Conservation (phyloP, 1,140 invertebrate species). For the Neodiprion pinetum region DNA sequence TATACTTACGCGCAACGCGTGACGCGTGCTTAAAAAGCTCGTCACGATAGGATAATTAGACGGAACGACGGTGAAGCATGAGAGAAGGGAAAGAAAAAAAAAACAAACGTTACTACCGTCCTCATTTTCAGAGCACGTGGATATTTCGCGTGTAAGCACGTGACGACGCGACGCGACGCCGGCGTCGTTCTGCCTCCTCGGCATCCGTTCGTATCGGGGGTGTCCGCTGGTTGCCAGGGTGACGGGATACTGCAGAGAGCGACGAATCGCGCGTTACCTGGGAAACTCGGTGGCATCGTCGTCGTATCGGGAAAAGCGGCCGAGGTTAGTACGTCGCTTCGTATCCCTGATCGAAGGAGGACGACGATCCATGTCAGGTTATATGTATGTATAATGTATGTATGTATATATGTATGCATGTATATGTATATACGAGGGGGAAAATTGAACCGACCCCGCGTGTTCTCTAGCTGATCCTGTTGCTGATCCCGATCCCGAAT, state of each 20-base stretch:
- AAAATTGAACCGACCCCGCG: no score
- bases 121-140: no score
- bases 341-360: no score
- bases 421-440: not conserved
- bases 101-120: no score
- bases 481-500: not conserved
- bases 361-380: no score
- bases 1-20: no score
- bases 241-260: conserved; percentile 35
- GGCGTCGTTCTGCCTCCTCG: no score
- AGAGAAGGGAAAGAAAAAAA: conserved; percentile 13
- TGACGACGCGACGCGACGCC: conserved; percentile 19
- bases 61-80: conserved; percentile 15
- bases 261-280: conserved; percentile 44
- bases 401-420: conserved; percentile 12
- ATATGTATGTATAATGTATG: conserved; percentile 9
- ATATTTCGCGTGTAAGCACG: conserved; percentile 34
- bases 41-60: no score
- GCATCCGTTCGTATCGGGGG: not conserved
- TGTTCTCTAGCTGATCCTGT: not conserved
- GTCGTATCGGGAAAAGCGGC: conserved; percentile 13
- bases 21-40: no score
- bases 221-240: conserved; percentile 45
- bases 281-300: conserved; percentile 35
- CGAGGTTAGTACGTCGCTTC: not conserved